These are phyloP conservation scores for Chelmon rostratus DNA, from an alignment of 2,797 vertebrate species.

Conservation along the genomic window DNA sequence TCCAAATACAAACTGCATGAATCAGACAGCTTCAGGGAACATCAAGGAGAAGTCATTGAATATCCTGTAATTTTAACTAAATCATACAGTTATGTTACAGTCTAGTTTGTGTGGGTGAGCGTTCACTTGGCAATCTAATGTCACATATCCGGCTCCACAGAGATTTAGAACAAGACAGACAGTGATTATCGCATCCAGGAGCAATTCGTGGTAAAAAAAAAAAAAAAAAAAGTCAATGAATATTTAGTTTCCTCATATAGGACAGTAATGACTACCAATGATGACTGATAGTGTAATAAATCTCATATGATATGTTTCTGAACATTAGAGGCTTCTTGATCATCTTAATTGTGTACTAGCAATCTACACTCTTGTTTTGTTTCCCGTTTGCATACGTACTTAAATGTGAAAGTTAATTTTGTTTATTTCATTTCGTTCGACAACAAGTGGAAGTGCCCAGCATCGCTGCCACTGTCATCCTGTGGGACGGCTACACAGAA, in stretches of 20 bases:
- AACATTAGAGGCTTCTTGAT: background rate
- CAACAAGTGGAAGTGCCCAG: background rate
- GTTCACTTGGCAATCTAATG: background rate
- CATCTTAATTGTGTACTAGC: background rate
- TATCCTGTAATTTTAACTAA: constrained; percentile 23
- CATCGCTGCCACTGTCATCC: background rate
- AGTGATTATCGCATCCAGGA: background rate
- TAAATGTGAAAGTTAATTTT: background rate
- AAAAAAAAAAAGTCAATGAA: background rate
- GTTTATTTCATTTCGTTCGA: background rate
- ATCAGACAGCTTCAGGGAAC: constrained; percentile 20
- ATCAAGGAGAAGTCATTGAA: constrained; percentile 10
- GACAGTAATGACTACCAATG: background rate
- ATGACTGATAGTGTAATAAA: background rate
- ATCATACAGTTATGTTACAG: constrained; percentile 4
- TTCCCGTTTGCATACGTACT: background rate
- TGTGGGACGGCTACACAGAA: background rate
- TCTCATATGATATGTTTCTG: background rate
- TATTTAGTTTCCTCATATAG: background rate
- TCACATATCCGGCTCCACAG: constrained; percentile 2
- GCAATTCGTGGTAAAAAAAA: background rate
- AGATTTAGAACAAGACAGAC: constrained; percentile 6
- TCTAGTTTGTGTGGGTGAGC: constrained; percentile 3
- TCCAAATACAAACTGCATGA: constrained; percentile 33
- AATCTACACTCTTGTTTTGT: background rate